Evolutionary conservation across 1,140 invertebrate species (phyloP).

Genomic region (Armadillidium nasatum): DNA sequence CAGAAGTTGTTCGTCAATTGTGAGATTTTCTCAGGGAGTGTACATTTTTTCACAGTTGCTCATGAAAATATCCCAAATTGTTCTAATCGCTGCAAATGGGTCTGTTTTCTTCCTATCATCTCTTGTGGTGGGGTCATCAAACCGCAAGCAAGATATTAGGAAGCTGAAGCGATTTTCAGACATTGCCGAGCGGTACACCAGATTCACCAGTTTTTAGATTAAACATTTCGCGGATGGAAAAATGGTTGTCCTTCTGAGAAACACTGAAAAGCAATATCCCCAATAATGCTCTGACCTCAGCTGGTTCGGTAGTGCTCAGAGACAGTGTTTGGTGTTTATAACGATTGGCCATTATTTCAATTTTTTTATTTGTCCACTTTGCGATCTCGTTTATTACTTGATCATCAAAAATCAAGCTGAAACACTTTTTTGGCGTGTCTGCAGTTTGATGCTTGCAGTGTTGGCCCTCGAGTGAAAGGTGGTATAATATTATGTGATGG

Average conservation of each 20-base stretch:
- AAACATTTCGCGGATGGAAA: constrained; percentile 25
- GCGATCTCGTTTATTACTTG: constrained; percentile 5
- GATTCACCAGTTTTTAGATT: background rate
- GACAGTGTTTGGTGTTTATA: constrained; percentile 14
- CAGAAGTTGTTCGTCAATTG: constrained; percentile 31
- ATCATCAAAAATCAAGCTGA: constrained; percentile 21
- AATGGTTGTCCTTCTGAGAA: constrained; percentile 16
- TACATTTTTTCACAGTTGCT: constrained; percentile 25
- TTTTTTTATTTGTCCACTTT: constrained; percentile 25
- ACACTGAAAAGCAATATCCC: constrained; percentile 21
- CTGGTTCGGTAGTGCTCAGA: constrained; percentile 8
- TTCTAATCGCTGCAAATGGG: constrained; percentile 42
- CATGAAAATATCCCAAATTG: constrained; percentile 42
- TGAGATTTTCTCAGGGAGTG: constrained; percentile 27
- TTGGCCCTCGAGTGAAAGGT: background rate
- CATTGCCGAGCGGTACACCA: constrained; percentile 25
- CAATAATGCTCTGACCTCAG: constrained; percentile 23
- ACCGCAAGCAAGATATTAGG: constrained; percentile 36
- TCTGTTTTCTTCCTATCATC: constrained; percentile 33
- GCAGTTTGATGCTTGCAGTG: background rate
- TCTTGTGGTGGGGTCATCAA: constrained; percentile 45
- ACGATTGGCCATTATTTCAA: background rate
- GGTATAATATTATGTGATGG: background rate
- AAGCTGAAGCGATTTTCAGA: constrained; percentile 24
- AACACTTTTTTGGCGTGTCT: constrained; percentile 18